These are phyloP conservation scores for Otolemur garnettii DNA, from an alignment of 2,113 vertebrate species.

Conservation along the genomic window DNA sequence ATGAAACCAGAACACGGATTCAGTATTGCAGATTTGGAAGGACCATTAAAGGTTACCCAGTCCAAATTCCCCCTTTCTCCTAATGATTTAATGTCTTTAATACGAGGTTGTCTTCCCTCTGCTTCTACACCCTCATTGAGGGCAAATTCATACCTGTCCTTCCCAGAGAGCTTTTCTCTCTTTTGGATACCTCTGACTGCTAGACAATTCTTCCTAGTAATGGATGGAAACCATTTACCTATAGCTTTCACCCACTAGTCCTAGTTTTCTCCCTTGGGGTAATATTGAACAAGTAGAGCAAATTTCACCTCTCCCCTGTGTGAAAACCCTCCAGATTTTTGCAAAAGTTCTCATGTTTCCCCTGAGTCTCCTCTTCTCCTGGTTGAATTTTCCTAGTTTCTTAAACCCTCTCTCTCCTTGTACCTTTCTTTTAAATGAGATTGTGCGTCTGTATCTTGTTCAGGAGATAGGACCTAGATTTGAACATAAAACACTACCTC, in stretches of 20 bases:
- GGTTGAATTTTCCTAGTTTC: background rate
- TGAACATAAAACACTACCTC: slow-evolving; percentile 3
- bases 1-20: background rate
- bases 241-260: background rate
- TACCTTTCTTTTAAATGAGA: slow-evolving; percentile 21
- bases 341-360: background rate
- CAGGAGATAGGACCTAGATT: background rate
- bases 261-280: background rate
- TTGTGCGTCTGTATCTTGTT: background rate
- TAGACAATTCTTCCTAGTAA: slow-evolving; percentile 13
- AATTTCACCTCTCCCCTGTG: background rate
- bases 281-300: background rate
- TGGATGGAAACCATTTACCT: background rate
- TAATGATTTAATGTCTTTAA: slow-evolving; percentile 23
- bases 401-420: background rate
- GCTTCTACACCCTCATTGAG: background rate
- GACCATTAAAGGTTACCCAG: background rate
- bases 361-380: background rate
- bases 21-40: slow-evolving; percentile 3
- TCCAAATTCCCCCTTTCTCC: background rate
- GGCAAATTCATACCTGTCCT: background rate
- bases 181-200: slow-evolving; percentile 22
- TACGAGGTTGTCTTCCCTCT: slow-evolving; percentile 16
- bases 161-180: background rate
- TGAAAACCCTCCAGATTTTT: slow-evolving; percentile 5